phyloP scores from a whole-genome alignment of 2,888 invertebrate genomes.

The Tanypteryx hageni region DNA sequence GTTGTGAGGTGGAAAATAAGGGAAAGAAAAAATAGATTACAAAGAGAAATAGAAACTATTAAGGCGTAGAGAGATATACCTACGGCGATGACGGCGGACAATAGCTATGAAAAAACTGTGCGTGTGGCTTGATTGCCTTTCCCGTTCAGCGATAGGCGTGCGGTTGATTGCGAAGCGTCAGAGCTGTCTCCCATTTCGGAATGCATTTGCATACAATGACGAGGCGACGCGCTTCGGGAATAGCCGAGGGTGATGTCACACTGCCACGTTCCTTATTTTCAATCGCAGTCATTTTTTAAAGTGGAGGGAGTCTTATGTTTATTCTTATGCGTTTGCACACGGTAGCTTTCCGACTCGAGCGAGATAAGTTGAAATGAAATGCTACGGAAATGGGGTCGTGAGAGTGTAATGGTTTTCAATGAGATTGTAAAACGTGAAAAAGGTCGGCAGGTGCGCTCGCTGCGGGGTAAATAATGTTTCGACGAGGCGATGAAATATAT shows the following conservation, averaged over 20 bases:
- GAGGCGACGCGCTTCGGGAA: not conserved
- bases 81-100: not conserved
- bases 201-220: slow-evolving; percentile 55
- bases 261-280: not conserved
- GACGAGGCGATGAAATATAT: not conserved
- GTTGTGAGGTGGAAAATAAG: too few species aligned
- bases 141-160: slow-evolving; percentile 1
- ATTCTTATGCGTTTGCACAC: not conserved
- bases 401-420: slow-evolving; percentile 13
- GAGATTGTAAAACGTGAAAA: not conserved
- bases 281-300: not conserved
- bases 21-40: too few species aligned
- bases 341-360: not conserved
- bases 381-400: not conserved
- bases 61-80: not conserved
- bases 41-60: not conserved
- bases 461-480: not conserved
- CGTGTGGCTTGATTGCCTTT: slow-evolving; percentile 4
- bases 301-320: not conserved
- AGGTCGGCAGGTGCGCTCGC: not conserved
- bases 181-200: slow-evolving; percentile 11
- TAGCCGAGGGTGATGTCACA: slow-evolving; percentile 16
- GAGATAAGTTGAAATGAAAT: slow-evolving; percentile 21
- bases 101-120: not conserved
- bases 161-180: slow-evolving; percentile 37